Evolutionary conservation across 2,888 invertebrate species (phyloP).

Genomic region (Drosophila emarginata): DNA sequence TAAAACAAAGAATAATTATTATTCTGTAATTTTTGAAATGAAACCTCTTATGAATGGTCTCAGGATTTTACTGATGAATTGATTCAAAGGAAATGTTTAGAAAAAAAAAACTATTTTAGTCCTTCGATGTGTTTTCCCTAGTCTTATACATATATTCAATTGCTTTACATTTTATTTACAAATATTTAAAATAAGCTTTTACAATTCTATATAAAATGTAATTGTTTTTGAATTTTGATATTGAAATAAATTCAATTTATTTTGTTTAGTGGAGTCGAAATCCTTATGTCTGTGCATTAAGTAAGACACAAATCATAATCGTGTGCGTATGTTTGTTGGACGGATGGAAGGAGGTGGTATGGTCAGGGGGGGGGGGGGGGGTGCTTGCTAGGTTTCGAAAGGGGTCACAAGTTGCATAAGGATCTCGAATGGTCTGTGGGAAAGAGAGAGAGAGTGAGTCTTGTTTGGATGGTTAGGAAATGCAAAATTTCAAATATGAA

Average conservation of each 20-base stretch:
- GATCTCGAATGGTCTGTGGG: conserved; percentile 27
- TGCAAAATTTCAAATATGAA: conserved; percentile 80
- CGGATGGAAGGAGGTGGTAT: background rate
- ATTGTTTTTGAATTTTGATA: background rate
- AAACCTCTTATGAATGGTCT: too few relatives aligned
- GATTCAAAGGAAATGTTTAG: too few relatives aligned
- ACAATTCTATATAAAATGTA: too few relatives aligned
- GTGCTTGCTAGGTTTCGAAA: conserved; percentile 1
- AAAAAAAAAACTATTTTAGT: too few relatives aligned
- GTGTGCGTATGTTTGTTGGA: conserved; percentile 41
- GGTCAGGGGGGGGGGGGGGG: conserved; percentile 15
- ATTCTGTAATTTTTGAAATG: too few relatives aligned
- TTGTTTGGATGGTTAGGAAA: conserved; percentile 58
- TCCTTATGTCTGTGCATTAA: conserved; percentile 73
- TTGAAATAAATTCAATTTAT: background rate
- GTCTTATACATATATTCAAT: too few relatives aligned
- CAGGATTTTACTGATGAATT: too few relatives aligned
- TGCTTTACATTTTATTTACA: too few relatives aligned
- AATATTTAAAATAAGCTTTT: too few relatives aligned
- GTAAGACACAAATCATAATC: conserved; percentile 80
- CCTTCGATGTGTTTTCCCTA: too few relatives aligned
- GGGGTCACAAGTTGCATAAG: conserved; percentile 25
- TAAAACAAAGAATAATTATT: too few relatives aligned
- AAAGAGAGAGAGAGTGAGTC: background rate
- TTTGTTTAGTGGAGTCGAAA: conserved; percentile 33